Evolutionary conservation across 1,140 invertebrate genomes (phyloP), one percentile per base, ranked within the genome.

Genomic region (Sitobion miscanthi): DNA sequence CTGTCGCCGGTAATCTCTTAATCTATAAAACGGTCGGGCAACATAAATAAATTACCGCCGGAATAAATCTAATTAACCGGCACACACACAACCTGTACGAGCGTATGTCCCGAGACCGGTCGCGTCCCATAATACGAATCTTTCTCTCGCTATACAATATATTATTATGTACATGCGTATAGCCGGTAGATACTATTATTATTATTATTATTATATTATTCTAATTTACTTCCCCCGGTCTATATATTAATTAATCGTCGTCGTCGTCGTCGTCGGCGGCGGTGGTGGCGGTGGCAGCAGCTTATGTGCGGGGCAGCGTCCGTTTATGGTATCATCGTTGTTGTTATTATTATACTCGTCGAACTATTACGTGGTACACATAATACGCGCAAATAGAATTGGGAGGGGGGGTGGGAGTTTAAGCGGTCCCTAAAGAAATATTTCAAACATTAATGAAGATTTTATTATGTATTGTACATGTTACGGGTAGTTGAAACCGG

Each of bases 31-130:
- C 90, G 90, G 62, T 77, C 90, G 90, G 35, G 90, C 62, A 45
- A 91, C 54, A 20, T 45, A 45, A 91, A 91, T 91, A 91, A 91
- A 91, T 91, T 91, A 91, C 90, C 57, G 5, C 90, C 90, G 42
- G 54, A 62, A 77, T 91, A 91, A 69, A 69, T 91, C 54, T 91
- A 91, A 91, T 91, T 45, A 45, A 91, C 90, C 90, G 57, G 90
- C 87, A 38, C 49, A 21, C 49, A 21, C 17, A 38, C 87, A 54
- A 89, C 47, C 30, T 52, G 87, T 54, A 89, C 11, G 38, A 86
- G 30, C 83, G 83, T 21, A 30, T 47, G 11, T 86, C 83, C 38
- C 83, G 42, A 83, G 82, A 83, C 82, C 38, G 38, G 82, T 83
- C 82, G 82, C 82, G 35, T 83, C 35, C 35, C 21, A 54, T 54